phyloP scores from a whole-genome alignment of 2,113 vertebrate species.

The Urocynchramus pylzowi region DNA sequence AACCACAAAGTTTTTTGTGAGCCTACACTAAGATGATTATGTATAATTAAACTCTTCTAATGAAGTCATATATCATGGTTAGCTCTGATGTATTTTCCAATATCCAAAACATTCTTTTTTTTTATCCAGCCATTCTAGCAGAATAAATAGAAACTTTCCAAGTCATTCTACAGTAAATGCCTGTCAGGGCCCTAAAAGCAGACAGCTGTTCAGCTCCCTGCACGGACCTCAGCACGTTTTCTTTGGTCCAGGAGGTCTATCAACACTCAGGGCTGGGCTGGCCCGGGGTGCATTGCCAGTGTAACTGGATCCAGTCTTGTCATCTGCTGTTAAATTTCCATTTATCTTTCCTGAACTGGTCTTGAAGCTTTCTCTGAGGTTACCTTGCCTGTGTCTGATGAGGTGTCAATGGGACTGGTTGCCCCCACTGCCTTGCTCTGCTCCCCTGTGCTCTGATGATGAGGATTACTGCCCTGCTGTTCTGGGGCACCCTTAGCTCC shows the following conservation, averaged over 20 bases:
- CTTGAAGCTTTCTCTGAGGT: not conserved
- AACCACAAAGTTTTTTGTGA: not conserved
- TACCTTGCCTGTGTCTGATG: not conserved
- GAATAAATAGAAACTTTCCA: not conserved
- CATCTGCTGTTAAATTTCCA: not conserved
- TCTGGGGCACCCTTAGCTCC: not conserved
- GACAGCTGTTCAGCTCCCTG: not conserved
- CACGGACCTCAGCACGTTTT: accelerated
- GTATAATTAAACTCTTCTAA: not conserved
- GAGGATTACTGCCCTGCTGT: not conserved
- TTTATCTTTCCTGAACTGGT: not conserved
- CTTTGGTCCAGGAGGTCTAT: not conserved
- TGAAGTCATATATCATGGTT: not conserved
- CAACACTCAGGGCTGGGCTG: not conserved
- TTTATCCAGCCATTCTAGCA: not conserved
- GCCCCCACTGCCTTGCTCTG: not conserved
- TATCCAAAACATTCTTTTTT: not conserved
- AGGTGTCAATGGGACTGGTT: not conserved
- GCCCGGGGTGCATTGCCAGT: not conserved
- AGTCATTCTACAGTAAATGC: not conserved
- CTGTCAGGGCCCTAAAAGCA: not conserved
- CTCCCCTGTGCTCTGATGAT: accelerated
- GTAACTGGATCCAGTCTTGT: not conserved
- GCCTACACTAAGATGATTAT: not conserved
- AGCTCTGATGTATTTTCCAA: not conserved